These are phyloP conservation scores for Asbolus verrucosus DNA, from an alignment of 1,140 invertebrate species.

Conservation along the genomic window DNA sequence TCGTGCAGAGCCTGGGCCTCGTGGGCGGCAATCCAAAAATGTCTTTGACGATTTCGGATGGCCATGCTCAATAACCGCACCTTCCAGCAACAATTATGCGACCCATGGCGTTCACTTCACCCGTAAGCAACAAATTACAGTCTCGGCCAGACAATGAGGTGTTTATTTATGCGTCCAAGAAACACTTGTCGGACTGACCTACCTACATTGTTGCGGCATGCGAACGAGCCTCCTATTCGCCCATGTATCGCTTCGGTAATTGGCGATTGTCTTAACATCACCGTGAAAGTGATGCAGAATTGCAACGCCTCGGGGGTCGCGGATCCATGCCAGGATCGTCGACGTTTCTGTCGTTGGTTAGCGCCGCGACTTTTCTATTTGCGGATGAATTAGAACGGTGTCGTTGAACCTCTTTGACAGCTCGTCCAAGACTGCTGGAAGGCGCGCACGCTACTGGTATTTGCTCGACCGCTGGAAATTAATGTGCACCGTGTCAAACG, in stretches of 20 bases:
- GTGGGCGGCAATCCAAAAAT: not conserved
- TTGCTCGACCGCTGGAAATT: constrained; percentile 19
- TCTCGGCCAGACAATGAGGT: constrained; percentile 21
- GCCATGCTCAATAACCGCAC: constrained; percentile 15
- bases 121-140: constrained; percentile 30
- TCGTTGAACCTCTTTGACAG: constrained; percentile 27
- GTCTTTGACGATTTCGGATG: not conserved
- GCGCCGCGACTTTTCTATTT: constrained; percentile 8
- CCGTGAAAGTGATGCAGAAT: constrained; percentile 15
- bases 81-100: constrained; percentile 17
- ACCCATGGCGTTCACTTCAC: constrained; percentile 26
- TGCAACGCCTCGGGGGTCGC: not conserved
- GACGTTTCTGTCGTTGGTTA: too few species aligned
- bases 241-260: constrained; percentile 6
- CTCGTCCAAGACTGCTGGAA: not conserved
- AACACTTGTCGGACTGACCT: constrained; percentile 26
- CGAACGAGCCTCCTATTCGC: constrained; percentile 8
- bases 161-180: constrained; percentile 26
- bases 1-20: too few species aligned
- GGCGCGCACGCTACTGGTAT: not conserved
- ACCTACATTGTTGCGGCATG: constrained; percentile 31
- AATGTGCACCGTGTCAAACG: constrained; percentile 13
- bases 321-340: not conserved
- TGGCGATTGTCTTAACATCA: constrained; percentile 11
- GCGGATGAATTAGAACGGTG: not conserved